Base-by-base conservation (phyloP, 2,888 invertebrate species). In the Drosophila mercatorum region DNA sequence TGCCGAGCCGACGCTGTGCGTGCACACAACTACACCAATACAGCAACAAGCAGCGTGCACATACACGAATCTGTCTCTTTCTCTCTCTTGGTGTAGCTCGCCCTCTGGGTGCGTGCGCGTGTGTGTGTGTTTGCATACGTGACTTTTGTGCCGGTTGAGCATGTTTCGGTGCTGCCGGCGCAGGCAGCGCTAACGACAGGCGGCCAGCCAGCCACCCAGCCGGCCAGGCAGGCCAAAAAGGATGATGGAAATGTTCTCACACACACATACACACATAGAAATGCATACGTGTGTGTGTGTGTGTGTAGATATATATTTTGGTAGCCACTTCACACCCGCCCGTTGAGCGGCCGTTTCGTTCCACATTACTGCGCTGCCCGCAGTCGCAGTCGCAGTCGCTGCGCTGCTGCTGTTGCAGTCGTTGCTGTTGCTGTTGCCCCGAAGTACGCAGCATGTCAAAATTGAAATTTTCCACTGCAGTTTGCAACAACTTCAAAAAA, bases 381-480 rank as follows among this genome's bases (percentile, higher is more conserved):
- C 46, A 47, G 53, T 67, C 52, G 67, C 63, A 5, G 49, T 34
- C 49, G 64, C n/a, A 36, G 22, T 22, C 38, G 40, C 40, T 38
- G 68, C 40, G 68, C 53, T 47, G 67, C 6, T 61, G 64, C n/a
- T 55, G 75, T 41, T 68, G 74, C 59, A 28, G 28, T 28, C 11
- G 66, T 52, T 51, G 68, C 51, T 47, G 56, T 22, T 66, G 74
- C 62, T 72, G 68, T 62, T 71, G 75, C 76, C 73, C 74, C 68
- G 56, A 70, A 77, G 74, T 78, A 82, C 80, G 82, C 83, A 83
- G 75, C 82, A 82, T 83, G 81, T 80, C 74, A 74, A 80, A 80
- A 83, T 83, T 89, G 72, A 88, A 88, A 86, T 88, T 86, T 86
- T 86, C 86, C 83, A 83, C 80, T 84, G 83, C 81, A 80, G 75